Base-by-base conservation (phyloP, 2,888 invertebrate genomes). In the Epsilonema sp. region DNA sequence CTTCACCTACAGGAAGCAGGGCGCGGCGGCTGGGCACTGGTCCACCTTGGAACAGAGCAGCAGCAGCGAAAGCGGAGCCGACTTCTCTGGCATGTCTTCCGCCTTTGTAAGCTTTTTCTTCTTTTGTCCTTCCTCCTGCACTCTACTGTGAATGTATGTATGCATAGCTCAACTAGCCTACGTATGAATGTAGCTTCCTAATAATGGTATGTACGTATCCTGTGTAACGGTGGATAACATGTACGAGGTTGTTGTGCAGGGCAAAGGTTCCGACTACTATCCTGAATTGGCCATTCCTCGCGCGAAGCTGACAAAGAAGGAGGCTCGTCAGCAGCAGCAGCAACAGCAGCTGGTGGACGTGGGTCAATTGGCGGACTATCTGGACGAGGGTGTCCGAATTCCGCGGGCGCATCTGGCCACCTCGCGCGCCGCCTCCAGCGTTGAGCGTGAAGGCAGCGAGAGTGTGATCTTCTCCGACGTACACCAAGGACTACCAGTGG, bases 241-340 rank as follows among this genome's bases (percentile, higher is more conserved):
- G n/a, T n/a, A n/a, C n/a, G n/a, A n/a, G n/a, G n/a, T n/a, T n/a
- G n/a, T n/a, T n/a, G n/a, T n/a, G n/a, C n/a, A 48, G 48, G 50
- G 48, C 48, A 48, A 48, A 26, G 56, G 56, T 36, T 61, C 61
- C 24, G 49, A 58, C 37, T 64, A 64, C 50, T 57, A 59, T 47
- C 61, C 58, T 2, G 59, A 60, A 37, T 48, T 60, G 39, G 60
- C 59, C 23, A 63, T 63, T 47, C 63, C 63, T 11, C 54, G 63
- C 25, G 61, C 63, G 2, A 63, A 64, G 44, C 56, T 64, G 22
- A 49, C 51, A 49, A 54, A 57, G 49, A 45, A 45, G 26, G 50
- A 51, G 23, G 5, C n/a, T 8, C 13, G 13, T 5, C 38, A n/a
- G 11, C n/a, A n/a, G n/a, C 19, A 5, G 21, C 5, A 11, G 21